phyloP scores from a whole-genome alignment of 2,797 vertebrate species.

The Gastrophryne carolinensis region DNA sequence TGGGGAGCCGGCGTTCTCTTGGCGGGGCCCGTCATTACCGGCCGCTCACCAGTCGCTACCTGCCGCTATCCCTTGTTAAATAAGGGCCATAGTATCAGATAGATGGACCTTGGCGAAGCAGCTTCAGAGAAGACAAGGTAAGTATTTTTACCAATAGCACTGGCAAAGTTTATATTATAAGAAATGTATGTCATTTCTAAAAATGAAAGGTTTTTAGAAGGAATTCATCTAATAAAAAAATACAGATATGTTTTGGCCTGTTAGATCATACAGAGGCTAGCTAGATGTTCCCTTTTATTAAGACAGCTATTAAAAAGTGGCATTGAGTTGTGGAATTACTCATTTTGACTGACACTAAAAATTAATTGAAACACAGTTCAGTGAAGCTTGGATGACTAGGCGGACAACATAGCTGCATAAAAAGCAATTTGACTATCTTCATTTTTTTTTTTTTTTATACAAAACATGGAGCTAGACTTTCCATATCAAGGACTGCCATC shows the following conservation, averaged over 20 bases:
- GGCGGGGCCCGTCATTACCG: too few relatives aligned
- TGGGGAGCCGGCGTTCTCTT: too few relatives aligned
- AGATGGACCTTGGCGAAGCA: too few relatives aligned
- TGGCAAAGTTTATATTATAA: too few relatives aligned
- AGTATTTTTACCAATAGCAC: too few relatives aligned
- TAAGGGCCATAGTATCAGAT: too few relatives aligned
- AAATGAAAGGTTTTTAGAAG: too few relatives aligned
- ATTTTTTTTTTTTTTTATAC: neutral
- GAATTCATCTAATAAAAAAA: too few relatives aligned
- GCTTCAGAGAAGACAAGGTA: too few relatives aligned
- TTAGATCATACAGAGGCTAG: neutral
- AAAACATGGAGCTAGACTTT: neutral
- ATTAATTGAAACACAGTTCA: neutral
- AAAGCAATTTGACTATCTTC: conserved; percentile 27
- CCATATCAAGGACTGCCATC: neutral
- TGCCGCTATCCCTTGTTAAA: too few relatives aligned
- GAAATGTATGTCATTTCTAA: too few relatives aligned
- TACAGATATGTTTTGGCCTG: neutral
- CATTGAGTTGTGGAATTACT: neutral
- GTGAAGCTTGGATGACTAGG: neutral
- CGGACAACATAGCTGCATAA: neutral
- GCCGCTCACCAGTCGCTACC: too few relatives aligned
- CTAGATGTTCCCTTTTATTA: neutral
- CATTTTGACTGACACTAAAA: neutral
- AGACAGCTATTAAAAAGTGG: neutral